Conservation (phyloP, 35 echinoderm and acorn worm genomes). For the Lytechinus pictus region DNA sequence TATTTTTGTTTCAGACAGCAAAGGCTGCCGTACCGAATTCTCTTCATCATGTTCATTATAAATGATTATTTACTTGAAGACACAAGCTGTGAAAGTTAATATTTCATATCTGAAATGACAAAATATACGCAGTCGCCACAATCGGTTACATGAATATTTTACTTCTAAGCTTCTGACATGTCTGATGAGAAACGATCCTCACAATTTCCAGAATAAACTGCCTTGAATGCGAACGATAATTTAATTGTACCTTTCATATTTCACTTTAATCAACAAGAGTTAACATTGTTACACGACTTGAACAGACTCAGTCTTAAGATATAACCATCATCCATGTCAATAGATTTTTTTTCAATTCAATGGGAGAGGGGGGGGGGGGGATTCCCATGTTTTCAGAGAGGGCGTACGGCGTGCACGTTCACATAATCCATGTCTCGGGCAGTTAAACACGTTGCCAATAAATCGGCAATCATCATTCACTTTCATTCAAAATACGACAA, state of each 20-base stretch:
- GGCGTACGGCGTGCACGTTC: not conserved
- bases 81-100: not conserved
- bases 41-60: not conserved
- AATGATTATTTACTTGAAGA: not conserved
- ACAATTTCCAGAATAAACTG: too few relatives aligned
- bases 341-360: too few relatives aligned
- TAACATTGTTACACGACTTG: too few relatives aligned
- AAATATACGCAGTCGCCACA: not conserved
- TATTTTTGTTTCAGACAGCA: not conserved
- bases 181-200: too few relatives aligned
- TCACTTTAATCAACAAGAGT: too few relatives aligned
- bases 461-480: constrained; percentile 44
- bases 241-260: too few relatives aligned
- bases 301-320: too few relatives aligned
- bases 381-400: too few relatives aligned
- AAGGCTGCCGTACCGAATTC: not conserved
- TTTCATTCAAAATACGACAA: constrained; percentile 17
- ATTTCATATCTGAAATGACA: not conserved
- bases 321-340: too few relatives aligned
- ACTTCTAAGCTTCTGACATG: too few relatives aligned
- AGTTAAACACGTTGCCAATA: not conserved
- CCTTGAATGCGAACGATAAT: too few relatives aligned
- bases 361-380: too few relatives aligned
- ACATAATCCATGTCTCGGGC: not conserved
- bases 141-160: not conserved